These are phyloP conservation scores for Amphilophus citrinellus DNA, from an alignment of 2,113 vertebrate genomes.

Conservation along the genomic window DNA sequence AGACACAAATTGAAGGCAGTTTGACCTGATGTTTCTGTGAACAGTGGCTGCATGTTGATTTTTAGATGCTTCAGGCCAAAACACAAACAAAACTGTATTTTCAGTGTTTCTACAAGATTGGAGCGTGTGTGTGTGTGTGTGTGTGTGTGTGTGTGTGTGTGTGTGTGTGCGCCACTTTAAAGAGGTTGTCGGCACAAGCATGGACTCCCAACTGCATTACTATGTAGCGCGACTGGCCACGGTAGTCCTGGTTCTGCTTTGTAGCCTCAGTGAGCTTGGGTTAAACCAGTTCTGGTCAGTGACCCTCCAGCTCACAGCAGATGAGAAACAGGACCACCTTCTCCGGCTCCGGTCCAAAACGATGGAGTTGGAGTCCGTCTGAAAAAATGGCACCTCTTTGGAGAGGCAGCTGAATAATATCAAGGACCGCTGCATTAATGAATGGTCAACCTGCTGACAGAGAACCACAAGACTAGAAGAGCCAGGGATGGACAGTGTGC, in stretches of 20 bases:
- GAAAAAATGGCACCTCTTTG: neutral
- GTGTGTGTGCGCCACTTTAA: neutral
- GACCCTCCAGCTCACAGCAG: conserved; percentile 3
- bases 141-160: too few relatives aligned
- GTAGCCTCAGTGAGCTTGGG: neutral
- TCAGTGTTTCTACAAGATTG: neutral
- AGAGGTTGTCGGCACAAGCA: too few relatives aligned
- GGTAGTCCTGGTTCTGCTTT: conserved; percentile 3
- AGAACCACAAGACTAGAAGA: neutral
- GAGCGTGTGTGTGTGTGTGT: neutral
- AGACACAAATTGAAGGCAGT: neutral
- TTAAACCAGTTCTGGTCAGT: neutral
- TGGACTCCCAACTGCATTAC: neutral
- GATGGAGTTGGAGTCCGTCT: neutral
- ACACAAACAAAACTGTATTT: neutral
- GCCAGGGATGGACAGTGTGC: neutral
- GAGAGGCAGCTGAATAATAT: neutral
- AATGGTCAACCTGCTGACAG: neutral
- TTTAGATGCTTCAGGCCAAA: neutral
- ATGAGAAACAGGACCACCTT: neutral
- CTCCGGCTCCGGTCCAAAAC: neutral
- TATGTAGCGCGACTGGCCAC: neutral
- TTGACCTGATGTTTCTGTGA: conserved; percentile 4
- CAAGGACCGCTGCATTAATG: neutral
- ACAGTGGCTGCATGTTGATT: neutral